These are phyloP conservation scores for Rhabdomys dilectus DNA, from an alignment of 2,113 vertebrate genomes.

Conservation along the genomic window DNA sequence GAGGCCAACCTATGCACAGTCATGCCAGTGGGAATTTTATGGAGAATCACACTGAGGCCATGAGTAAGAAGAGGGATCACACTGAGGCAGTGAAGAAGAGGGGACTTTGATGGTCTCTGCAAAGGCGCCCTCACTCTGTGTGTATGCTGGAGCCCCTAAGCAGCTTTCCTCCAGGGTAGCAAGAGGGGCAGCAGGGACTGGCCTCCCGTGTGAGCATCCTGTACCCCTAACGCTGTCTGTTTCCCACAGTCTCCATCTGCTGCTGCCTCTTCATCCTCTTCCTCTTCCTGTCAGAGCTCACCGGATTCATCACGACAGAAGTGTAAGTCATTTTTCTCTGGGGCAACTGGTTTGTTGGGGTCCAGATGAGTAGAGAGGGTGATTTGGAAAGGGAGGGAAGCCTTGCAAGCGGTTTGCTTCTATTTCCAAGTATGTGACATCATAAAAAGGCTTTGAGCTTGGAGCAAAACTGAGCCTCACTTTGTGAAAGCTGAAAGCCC, in stretches of 20 bases:
- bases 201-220: too few species aligned
- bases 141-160: background rate
- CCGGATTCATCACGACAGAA: constrained; percentile 98
- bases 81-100: background rate
- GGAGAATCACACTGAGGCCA: background rate
- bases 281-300: constrained; percentile 99
- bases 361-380: background rate
- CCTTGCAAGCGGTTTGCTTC: background rate
- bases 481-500: background rate
- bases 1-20: background rate
- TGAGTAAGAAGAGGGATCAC: background rate
- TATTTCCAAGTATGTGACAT: background rate
- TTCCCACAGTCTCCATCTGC: constrained; percentile 95
- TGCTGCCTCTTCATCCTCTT: constrained; percentile 99
- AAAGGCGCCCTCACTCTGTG: background rate
- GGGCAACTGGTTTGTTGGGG: background rate
- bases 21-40: background rate
- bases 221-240: constrained; percentile 62
- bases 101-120: background rate
- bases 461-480: background rate
- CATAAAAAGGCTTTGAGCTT: background rate
- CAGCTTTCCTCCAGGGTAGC: background rate
- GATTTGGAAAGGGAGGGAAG: background rate
- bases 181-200: accelerated
- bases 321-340: constrained; percentile 92